A percentile compares a stretch with the other conserved stretches of the same genome.
Evolutionary conservation across 2,797 vertebrate species (phyloP).

Genomic region (Babyrousa celebensis): DNA sequence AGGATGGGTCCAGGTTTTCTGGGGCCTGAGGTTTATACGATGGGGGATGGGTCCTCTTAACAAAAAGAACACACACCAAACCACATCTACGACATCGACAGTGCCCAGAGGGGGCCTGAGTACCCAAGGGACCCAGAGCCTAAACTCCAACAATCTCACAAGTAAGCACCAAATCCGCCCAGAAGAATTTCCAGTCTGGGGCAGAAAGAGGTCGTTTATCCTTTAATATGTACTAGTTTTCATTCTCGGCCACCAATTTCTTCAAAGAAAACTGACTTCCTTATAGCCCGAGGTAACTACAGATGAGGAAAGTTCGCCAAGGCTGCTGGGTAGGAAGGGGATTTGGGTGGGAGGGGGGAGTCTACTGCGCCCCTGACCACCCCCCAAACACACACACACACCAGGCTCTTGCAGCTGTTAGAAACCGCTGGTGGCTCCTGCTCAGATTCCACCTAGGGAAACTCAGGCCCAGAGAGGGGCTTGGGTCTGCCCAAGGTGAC

Average conservation of each 20-base stretch:
- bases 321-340: neutral
- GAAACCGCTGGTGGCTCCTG: neutral
- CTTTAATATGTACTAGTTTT: neutral
- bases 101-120: neutral
- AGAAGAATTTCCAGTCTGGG: no score
- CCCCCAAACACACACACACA: no score
- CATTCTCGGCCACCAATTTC: neutral
- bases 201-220: neutral
- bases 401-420: neutral
- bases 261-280: neutral
- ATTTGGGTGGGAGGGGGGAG: neutral
- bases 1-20: neutral
- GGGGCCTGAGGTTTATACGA: neutral
- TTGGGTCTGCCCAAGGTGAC: neutral
- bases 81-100: neutral
- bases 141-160: neutral
- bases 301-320: fast-evolving
- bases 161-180: neutral
- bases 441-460: neutral
- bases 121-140: neutral
- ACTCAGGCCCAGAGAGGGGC: slow-evolving; percentile 48
- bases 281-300: neutral
- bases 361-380: fast-evolving
- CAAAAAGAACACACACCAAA: neutral
- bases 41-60: neutral